A percentile compares a stretch with the other conserved stretches of the same genome.
Evolutionary conservation across 2,888 invertebrate species (phyloP).

Genomic region (Apamea anceps): DNA sequence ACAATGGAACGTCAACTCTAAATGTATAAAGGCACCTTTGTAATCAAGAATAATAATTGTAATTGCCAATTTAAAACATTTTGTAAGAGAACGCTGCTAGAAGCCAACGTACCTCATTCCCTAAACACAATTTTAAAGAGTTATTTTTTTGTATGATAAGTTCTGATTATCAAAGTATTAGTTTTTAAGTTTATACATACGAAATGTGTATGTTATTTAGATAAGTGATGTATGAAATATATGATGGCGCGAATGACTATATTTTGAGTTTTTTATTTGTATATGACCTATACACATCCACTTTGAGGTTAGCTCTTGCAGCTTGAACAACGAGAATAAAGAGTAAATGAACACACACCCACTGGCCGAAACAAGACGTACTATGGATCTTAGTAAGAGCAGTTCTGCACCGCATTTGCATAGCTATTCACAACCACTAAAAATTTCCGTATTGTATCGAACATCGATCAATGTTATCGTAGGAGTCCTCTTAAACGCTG

Average conservation of each 20-base stretch:
- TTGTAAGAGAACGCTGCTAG: constrained; percentile 37
- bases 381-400: too few species aligned
- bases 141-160: constrained; percentile 53
- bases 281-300: neutral
- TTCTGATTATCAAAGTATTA: constrained; percentile 64
- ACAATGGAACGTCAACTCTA: neutral
- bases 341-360: too few species aligned
- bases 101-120: constrained; percentile 58
- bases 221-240: constrained; percentile 71
- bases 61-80: constrained; percentile 28
- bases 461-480: too few species aligned
- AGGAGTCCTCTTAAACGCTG: too few species aligned
- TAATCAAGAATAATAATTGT: neutral
- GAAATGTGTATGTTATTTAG: constrained; percentile 62
- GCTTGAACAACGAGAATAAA: neutral
- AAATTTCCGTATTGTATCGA: too few species aligned
- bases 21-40: neutral
- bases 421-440: too few species aligned
- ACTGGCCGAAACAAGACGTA: too few species aligned
- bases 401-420: too few species aligned
- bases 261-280: constrained; percentile 11
- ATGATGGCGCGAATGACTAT: constrained; percentile 70
- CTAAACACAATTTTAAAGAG: constrained; percentile 52
- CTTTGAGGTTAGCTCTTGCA: neutral
- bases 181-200: constrained; percentile 66